Evolutionary conservation across 2,113 vertebrate species (phyloP).

Genomic region (Thinocorus orbignyianus): DNA sequence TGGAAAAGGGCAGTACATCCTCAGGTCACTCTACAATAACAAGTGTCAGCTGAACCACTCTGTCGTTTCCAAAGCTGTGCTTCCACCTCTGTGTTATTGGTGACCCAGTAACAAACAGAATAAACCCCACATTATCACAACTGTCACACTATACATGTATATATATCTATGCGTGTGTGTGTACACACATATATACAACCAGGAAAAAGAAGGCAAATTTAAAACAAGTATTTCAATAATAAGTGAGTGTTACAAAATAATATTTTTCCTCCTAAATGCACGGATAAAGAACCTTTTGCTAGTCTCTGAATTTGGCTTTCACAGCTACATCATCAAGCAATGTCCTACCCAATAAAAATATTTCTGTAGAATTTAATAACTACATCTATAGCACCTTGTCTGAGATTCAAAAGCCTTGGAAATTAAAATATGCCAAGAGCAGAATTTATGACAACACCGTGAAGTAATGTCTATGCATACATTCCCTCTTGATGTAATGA

Average conservation of each 20-base stretch:
- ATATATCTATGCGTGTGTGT: no score
- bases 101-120: background rate
- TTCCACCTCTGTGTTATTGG: background rate
- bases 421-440: slow-evolving; percentile 69
- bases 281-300: slow-evolving; percentile 74
- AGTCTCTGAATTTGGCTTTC: slow-evolving; percentile 71
- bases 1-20: background rate
- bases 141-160: background rate
- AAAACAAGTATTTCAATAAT: background rate
- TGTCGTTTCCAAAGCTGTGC: background rate
- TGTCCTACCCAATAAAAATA: slow-evolving; percentile 77
- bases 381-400: slow-evolving; percentile 74
- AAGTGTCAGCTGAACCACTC: background rate
- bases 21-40: background rate
- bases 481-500: slow-evolving; percentile 66
- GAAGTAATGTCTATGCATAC: slow-evolving; percentile 74
- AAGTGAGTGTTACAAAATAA: slow-evolving; percentile 44
- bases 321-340: slow-evolving; percentile 66
- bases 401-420: slow-evolving; percentile 68
- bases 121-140: background rate
- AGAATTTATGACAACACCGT: slow-evolving; percentile 67
- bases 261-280: slow-evolving; percentile 68
- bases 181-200: background rate
- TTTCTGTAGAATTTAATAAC: slow-evolving; percentile 74
- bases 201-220: background rate